Base-by-base conservation (phyloP, 2,113 vertebrate species). In the Amphilophus citrinellus region DNA sequence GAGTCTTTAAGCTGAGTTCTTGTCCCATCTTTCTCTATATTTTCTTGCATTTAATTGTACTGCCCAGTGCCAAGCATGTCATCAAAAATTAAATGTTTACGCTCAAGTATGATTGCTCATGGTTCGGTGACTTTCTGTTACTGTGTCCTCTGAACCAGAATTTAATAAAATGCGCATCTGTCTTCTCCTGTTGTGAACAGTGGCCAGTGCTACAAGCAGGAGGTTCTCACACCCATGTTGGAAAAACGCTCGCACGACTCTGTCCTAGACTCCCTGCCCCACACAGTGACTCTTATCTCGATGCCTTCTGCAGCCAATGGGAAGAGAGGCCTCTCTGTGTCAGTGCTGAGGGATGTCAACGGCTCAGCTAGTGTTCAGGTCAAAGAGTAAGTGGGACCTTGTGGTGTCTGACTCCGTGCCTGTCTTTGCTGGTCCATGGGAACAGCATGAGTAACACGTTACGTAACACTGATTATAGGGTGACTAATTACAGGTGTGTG, bases 141-240 rank as follows among this genome's bases (percentile, higher is more conserved):
- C 44, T 73, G 27, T 32, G 47, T 30, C 3, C 68, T 73, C 47
- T 73, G 27, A 73, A 73, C 27, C 68, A 73, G 32, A 3, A 47
- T 32, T 53, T 32, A n/a, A 56, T 53, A 56, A 73, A 73, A 73
- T 32, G 44, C 50, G 18, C 57, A 30, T 66, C 20, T 42, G 10
- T 22, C 1, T 6, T 81, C 17, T 76, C 50, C 61, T 79, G 58
- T 81, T 79, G 53, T 77, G 10, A 42, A 53, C 92, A 99, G 98
- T 79, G 98, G 98, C 61, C 97, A 97, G 94, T 99, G 98, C 93
- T 97, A 99, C 92, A 98, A 98, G 76, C 97, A 98, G 95, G 96
- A 98, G 63, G 96, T 99, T 56, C 94, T 99, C 82, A 96, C 97
- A 1, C 98, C 98, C 2, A 97, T 98, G 97, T 95, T 99, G 95